Evolutionary conservation across 2,888 invertebrate species (phyloP).

Genomic region (Thymelicus lineola): DNA sequence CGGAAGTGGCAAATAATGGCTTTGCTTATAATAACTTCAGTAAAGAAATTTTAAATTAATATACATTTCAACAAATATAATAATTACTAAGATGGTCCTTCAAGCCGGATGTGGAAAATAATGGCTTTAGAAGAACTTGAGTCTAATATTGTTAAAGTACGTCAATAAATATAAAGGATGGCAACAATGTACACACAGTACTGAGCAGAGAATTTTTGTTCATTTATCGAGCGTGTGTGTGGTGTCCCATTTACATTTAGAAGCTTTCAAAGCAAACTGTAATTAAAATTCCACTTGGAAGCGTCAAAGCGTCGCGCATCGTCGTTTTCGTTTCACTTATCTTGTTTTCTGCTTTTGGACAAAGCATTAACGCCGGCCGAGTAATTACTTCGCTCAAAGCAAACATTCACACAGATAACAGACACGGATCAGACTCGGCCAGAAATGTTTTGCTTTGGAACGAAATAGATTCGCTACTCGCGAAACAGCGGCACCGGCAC

Average conservation of each 20-base stretch:
- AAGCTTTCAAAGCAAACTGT: constrained; percentile 26
- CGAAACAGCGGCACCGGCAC: constrained; percentile 1
- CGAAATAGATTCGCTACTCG: constrained; percentile 29
- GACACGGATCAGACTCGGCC: constrained; percentile 29
- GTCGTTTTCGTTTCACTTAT: constrained; percentile 29
- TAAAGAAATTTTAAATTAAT: no score
- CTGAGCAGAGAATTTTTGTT: constrained; percentile 14
- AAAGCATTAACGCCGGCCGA: constrained; percentile 33
- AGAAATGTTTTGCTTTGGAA: constrained; percentile 29
- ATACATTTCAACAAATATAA: no score
- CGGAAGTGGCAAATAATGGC: not conserved
- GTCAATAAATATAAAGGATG: not conserved
- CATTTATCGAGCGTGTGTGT: constrained; percentile 14
- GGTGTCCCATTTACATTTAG: constrained; percentile 23
- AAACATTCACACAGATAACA: constrained; percentile 33
- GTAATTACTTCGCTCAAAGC: constrained; percentile 37
- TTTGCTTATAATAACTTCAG: not conserved
- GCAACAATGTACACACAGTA: not conserved
- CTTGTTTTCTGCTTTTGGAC: constrained; percentile 33
- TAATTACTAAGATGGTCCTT: not conserved
- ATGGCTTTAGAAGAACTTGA: not conserved
- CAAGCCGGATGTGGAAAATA: not conserved
- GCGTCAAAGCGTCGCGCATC: constrained; percentile 27
- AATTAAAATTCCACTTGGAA: constrained; percentile 35
- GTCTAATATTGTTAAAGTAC: not conserved